Evolutionary conservation across 2,113 vertebrate species (phyloP).

Genomic region (Dicrurus megarhynchus): DNA sequence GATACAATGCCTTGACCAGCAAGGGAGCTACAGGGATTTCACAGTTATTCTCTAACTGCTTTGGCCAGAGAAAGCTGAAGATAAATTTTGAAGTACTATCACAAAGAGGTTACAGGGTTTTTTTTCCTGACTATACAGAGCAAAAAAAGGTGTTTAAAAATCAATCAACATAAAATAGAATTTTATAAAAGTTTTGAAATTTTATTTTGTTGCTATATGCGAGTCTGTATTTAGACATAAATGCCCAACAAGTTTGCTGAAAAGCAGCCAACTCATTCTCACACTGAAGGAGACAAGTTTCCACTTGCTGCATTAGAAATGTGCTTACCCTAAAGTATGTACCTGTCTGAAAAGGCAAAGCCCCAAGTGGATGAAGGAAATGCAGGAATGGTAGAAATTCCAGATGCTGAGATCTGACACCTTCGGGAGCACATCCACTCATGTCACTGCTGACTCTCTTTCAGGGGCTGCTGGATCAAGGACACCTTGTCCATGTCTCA

Average conservation of each 20-base stretch:
- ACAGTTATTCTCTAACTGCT: not conserved
- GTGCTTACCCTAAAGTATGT: not conserved
- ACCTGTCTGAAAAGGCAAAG: not conserved
- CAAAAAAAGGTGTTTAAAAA: not conserved
- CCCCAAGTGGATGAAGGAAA: not conserved
- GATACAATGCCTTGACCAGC: not conserved
- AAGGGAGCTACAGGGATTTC: not conserved
- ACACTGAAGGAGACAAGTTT: not conserved
- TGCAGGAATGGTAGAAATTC: not conserved
- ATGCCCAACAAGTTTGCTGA: not conserved
- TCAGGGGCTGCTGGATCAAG: not conserved
- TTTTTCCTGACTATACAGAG: not conserved
- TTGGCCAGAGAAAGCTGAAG: not conserved
- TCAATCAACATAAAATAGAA: not conserved
- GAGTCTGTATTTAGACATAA: not conserved
- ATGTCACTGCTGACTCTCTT: not conserved
- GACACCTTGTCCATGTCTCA: not conserved
- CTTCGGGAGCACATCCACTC: fast-evolving
- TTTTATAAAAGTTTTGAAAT: not conserved
- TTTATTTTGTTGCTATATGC: not conserved
- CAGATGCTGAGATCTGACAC: not conserved
- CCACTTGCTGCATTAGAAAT: not conserved
- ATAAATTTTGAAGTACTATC: not conserved
- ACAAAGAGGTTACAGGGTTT: not conserved
- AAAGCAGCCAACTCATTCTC: not conserved